phyloP scores from a whole-genome alignment of 1,140 invertebrate species.

The Tetraneura akinire region DNA sequence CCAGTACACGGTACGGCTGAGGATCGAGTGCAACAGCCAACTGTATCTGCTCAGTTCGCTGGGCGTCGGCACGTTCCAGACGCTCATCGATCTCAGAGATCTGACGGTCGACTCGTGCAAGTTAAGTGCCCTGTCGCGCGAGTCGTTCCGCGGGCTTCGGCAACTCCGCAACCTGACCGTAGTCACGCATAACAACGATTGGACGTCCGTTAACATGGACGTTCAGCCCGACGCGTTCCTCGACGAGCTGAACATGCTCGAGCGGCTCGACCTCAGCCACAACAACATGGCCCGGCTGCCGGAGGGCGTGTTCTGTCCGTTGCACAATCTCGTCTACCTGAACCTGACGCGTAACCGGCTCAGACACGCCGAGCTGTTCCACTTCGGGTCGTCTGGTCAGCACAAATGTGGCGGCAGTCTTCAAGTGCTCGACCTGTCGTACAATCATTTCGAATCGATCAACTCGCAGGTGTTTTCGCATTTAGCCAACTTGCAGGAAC shows the following conservation, averaged over 20 bases:
- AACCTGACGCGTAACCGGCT: slow-evolving; percentile 82
- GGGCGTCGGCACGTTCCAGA: slow-evolving; percentile 79
- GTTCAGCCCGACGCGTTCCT: slow-evolving; percentile 75
- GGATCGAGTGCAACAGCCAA: slow-evolving; percentile 80
- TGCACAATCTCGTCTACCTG: slow-evolving; percentile 74
- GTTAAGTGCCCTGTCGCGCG: slow-evolving; percentile 82
- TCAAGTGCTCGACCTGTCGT: slow-evolving; percentile 75
- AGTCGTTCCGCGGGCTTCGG: slow-evolving; percentile 77
- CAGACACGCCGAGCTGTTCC: slow-evolving; percentile 74
- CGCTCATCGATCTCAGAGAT: slow-evolving; percentile 77
- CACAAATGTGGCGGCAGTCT: slow-evolving; percentile 74
- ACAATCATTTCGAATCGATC: slow-evolving; percentile 79
- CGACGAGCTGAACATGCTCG: slow-evolving; percentile 71
- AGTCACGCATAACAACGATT: slow-evolving; percentile 84
- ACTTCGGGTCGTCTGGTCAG: slow-evolving; percentile 66
- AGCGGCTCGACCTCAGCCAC: slow-evolving; percentile 79
- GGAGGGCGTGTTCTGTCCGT: slow-evolving; percentile 77
- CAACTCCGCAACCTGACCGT: slow-evolving; percentile 82
- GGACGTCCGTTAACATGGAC: slow-evolving; percentile 79
- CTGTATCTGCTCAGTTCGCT: slow-evolving; percentile 86
- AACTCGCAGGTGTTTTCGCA: slow-evolving; percentile 75
- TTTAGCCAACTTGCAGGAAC: slow-evolving; percentile 66
- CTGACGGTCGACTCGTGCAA: slow-evolving; percentile 88
- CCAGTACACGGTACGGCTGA: slow-evolving; percentile 79
- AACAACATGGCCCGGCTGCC: slow-evolving; percentile 87